Evolutionary conservation across 2,113 vertebrate genomes (phyloP).

Genomic region (Ardeotis arabs): DNA sequence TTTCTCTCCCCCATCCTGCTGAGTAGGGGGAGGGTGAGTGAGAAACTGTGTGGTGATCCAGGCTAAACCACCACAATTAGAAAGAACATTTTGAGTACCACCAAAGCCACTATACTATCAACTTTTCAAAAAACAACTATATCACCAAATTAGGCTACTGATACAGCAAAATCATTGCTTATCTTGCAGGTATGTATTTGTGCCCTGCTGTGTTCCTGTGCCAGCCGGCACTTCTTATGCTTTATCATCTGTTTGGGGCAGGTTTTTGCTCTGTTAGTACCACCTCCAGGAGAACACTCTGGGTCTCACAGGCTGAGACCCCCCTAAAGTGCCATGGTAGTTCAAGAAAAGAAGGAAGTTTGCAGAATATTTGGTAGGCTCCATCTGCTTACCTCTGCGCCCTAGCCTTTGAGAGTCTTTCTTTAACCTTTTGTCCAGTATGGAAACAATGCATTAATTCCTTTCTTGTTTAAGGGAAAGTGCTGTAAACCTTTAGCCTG

Average conservation of each 20-base stretch:
- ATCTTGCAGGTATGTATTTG: not conserved
- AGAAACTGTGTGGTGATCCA: too few species aligned
- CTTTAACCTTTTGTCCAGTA: constrained; percentile 9
- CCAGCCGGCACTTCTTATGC: not conserved
- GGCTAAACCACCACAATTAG: not conserved
- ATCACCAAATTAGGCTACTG: not conserved
- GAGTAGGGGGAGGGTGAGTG: too few species aligned
- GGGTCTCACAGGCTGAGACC: not conserved
- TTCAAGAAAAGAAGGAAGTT: not conserved
- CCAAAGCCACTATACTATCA: not conserved
- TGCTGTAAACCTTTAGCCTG: not conserved
- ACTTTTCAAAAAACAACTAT: not conserved
- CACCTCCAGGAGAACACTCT: not conserved
- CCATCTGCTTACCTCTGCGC: not conserved
- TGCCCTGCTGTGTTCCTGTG: not conserved
- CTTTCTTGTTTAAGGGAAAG: not conserved
- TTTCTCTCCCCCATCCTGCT: too few species aligned
- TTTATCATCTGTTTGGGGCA: not conserved
- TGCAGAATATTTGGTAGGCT: not conserved
- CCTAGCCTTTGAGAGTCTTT: not conserved
- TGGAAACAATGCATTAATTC: constrained; percentile 11
- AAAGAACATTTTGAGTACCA: not conserved
- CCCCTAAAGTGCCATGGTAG: not conserved
- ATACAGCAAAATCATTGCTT: not conserved
- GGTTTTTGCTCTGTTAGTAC: not conserved